Base-by-base conservation (phyloP, 2,797 vertebrate genomes). In the Sternarchorhynchus goeldii region DNA sequence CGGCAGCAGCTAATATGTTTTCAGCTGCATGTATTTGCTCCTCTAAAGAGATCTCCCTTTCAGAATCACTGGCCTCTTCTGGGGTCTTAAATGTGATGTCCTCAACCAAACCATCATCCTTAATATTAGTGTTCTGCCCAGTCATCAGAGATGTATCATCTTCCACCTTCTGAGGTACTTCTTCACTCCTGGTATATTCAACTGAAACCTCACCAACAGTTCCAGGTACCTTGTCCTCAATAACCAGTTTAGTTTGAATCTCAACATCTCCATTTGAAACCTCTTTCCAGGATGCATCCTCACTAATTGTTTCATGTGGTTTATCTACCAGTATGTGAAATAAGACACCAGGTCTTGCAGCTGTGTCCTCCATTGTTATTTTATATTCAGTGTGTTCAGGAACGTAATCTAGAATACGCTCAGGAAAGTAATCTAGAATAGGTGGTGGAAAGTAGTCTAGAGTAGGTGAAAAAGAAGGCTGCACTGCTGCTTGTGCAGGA, bases 361-460 rank as follows among this genome's bases (percentile, higher is more conserved):
- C 25, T 18, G 65, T 62, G 21, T 70, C 65, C 2, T 66, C 73
- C 20, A 70, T 29, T 1, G 45, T 1, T 34, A 31, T 45, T 20
- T 75, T 70, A 34, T 80, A 6, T 21, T 77, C 18, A 29, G 6
- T 56, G n/a, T 21, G 39, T 25, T 79, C 29, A 57, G 58, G 32
- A 0, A 84, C 78, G 12, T 3, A 29, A 32, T 79, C 68, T 66
- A 29, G 64, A 14, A 20, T n/a, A 20, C 25, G 39, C n/a, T 79
- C 29, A 6, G 31, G 6, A 73, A 66, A 20, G 17, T 79, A 31
- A 18, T 66, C 6, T 18, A 62, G 66, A 41, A 45, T 39, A 29
- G 58, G 6, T 58, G 85, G 82, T 56, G 58, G 32, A 0, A 84
- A 79, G 12, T 3, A 29, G 21, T 79, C 68, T 66, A 29, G 64